These are phyloP conservation scores for Theristicus caerulescens DNA, from an alignment of 2,113 vertebrate species.

Conservation along the genomic window DNA sequence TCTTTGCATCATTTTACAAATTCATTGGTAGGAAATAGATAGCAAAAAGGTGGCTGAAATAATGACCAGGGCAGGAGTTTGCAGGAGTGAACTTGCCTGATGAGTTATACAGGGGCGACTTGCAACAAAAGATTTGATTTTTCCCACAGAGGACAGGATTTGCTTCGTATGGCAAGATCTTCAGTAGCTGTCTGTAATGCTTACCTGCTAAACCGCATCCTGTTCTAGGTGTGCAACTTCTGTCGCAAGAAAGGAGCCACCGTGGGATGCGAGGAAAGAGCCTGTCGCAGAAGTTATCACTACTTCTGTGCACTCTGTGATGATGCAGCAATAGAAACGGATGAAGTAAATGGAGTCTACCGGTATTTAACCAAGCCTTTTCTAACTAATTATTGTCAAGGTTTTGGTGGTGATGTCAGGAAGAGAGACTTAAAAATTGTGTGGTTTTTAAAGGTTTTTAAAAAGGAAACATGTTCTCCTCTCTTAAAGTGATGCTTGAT, in stretches of 20 bases:
- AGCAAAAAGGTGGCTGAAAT: neutral
- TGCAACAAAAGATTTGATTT: neutral
- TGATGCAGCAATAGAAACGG: conserved; percentile 24
- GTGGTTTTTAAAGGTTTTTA: too few relatives aligned
- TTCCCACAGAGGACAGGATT: neutral
- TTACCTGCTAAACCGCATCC: neutral
- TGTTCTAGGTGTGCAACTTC: conserved; percentile 60
- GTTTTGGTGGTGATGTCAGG: neutral
- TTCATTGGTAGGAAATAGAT: neutral
- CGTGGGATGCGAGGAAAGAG: conserved; percentile 71
- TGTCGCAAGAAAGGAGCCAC: conserved; percentile 74
- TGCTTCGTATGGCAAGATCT: neutral
- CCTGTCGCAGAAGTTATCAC: conserved; percentile 72
- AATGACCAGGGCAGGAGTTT: neutral
- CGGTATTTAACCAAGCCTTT: conserved; percentile 52
- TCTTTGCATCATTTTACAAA: neutral
- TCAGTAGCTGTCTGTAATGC: neutral
- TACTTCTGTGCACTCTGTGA: conserved; percentile 72
- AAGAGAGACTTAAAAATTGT: neutral
- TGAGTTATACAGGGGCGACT: neutral
- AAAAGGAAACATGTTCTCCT: neutral
- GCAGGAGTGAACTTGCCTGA: neutral
- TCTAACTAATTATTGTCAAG: neutral
- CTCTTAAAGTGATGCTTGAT: neutral
- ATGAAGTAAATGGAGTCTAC: conserved; percentile 55